phyloP scores from a whole-genome alignment of 2,797 vertebrate species.

The Periparus ater region DNA sequence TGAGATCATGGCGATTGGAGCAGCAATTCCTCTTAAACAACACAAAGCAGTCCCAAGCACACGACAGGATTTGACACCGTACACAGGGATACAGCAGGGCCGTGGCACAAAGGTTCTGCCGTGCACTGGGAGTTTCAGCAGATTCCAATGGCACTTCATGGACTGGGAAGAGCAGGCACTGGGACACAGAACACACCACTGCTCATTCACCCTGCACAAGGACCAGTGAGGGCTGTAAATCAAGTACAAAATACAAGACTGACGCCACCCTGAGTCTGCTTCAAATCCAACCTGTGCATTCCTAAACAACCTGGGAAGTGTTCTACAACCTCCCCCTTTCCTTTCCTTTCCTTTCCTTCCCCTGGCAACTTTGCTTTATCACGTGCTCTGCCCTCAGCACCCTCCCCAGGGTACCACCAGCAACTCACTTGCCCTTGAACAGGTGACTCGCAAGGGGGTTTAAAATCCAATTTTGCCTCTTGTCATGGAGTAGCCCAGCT shows the following conservation, averaged over 20 bases:
- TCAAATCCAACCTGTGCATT: not conserved
- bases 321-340: not conserved
- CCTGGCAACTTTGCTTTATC: not conserved
- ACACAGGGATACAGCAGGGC: not conserved
- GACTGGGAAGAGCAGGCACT: not conserved
- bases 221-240: not conserved
- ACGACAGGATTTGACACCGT: not conserved
- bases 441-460: not conserved
- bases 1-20: not conserved
- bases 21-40: not conserved
- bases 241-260: not conserved
- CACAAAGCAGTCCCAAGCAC: not conserved
- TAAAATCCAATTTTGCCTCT: slow-evolving; percentile 95
- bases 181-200: not conserved
- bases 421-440: not conserved
- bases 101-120: not conserved
- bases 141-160: not conserved
- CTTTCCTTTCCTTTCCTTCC: not conserved
- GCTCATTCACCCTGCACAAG: not conserved
- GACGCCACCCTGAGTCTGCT: not conserved
- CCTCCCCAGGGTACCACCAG: not conserved
- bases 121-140: not conserved
- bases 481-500: slow-evolving; percentile 95
- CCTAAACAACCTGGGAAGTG: too few relatives aligned
- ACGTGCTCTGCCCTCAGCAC: not conserved